Base-by-base conservation (phyloP, 2,113 vertebrate species). In the Glaucidium brasilianum region DNA sequence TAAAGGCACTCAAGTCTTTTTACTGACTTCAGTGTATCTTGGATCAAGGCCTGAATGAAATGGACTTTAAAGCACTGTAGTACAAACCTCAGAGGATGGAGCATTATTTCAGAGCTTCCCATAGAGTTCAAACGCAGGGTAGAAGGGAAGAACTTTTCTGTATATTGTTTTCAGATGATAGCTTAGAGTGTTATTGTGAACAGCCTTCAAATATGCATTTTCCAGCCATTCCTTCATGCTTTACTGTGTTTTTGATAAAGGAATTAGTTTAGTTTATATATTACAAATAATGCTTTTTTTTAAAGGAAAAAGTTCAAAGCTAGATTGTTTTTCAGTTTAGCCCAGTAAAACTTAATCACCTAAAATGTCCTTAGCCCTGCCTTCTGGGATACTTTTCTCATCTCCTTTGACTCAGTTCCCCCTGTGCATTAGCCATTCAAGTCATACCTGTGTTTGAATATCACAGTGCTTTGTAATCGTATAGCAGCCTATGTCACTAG, bases 41-140 rank as follows among this genome's bases (percentile, higher is more conserved):
- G 97, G 95, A 95, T 95, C 84, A 76, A 92, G 95, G 86, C 97
- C 96, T 95, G 86, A 82, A 37, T 58, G 53, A 80, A 91, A 68
- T 72, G 68, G 77, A 68, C 86, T 94, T 97, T 79, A 95, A 94
- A 94, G 74, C 37, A 11, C 45, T 75, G 43, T 34, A 74, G 35
- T 90, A 74, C 53, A 87, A 92, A 88, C 50, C 80, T 95, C 92
- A 87, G 84, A 91, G 89, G 86, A 79, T 91, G 80, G 74, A 79
- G 69, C 89, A 81, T 91, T 92, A 89, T 84, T 89, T 89, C 63
- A 87, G 85, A 92, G 77, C 50, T 94, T 94, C 89, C 84, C 77
- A 85, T 89, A 55, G 89, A 91, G 89, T 92, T 97, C 91, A 97
- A 90, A 62, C 1, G 1, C 53, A 85, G 94, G 89, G 66, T 89